Percentiles rank a stretch among this genome's conserved stretches.
Conservation (phyloP, 2,888 invertebrate genomes). For the Oligia latruncula region DNA sequence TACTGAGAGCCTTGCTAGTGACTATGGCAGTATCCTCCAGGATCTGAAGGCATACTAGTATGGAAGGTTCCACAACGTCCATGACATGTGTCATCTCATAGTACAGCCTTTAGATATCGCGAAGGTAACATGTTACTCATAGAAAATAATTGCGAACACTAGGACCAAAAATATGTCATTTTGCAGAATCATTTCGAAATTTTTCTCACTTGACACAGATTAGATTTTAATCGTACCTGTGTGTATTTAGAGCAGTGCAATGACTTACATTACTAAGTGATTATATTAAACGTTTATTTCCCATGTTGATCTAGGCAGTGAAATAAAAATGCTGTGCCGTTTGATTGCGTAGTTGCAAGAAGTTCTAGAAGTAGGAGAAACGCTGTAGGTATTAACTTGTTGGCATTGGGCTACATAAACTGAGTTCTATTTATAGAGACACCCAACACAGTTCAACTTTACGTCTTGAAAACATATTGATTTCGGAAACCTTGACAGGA, state of each 20-base stretch:
- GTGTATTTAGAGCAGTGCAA: constrained; percentile 34
- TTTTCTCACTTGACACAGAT: constrained; percentile 60
- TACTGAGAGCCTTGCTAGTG: neutral
- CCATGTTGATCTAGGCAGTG: constrained; percentile 37
- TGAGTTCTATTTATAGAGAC: constrained; percentile 24
- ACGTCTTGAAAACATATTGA: neutral
- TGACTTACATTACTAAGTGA: constrained; percentile 32
- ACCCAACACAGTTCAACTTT: neutral
- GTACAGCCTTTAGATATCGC: neutral
- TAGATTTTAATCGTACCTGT: constrained; percentile 57
- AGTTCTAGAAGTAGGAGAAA: constrained; percentile 31
- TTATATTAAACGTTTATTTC: constrained; percentile 44
- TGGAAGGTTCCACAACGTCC: neutral
- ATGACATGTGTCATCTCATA: neutral
- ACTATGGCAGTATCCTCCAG: neutral
- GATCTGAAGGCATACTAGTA: neutral
- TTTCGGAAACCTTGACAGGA: constrained; percentile 3
- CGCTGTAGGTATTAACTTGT: constrained; percentile 1
- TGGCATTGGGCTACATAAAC: constrained; percentile 36
- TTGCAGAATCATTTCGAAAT: constrained; percentile 42
- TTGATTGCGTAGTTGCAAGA: constrained; percentile 10
- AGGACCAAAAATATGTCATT: constrained; percentile 52
- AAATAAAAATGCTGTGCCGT: constrained; percentile 24
- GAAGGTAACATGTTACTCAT: constrained; percentile 15
- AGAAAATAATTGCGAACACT: constrained; percentile 27